Evolutionary conservation across 2,113 vertebrate genomes (phyloP), one percentile per base, ranked within the genome.

Genomic region (Telmatochromis sp.): DNA sequence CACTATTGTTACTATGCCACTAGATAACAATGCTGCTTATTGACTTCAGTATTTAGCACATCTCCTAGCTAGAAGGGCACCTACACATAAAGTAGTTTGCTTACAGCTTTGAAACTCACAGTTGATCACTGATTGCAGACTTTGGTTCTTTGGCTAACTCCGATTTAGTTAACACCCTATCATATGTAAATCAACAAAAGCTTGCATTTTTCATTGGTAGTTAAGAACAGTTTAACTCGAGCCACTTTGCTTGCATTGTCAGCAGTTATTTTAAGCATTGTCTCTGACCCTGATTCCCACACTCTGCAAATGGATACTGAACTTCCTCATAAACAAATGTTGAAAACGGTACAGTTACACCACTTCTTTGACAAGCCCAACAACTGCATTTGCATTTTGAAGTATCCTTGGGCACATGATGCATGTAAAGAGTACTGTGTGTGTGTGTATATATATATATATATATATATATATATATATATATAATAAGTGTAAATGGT

Each of bases 391-490:
- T 71, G 40, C 8, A 71, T 4, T 23, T 15, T 42, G 13, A 71
- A 15, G 12, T 71, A 9, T 26, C 40, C 40, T 28, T 5, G 13
- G 13, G 40, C 21, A 47, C 8, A 45, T 26, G 68, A 28, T 45
- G 40, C 21, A 15, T 17, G 9, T 26, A 45, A 73, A 45, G n/a
- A 73, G 5, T 11, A 71, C 35, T 4, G 9, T 4, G 15, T 50
- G 2, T 9, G 0, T 17, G 1, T 45, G 7, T 37, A 2, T 37
- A 0, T 37, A 0, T 50, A 1, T 4, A 15, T 47, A 1, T 15
- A 7, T 47, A 7, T 15, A 15, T 15, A 7, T 4, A 9, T 17
- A 1, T 7, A 15, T 17, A 1, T 3, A 17, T 1, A 1, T 42
- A 2, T 5, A 40, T 6, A 73, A 6, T 6, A 73, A 45, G 21